phyloP scores from a whole-genome alignment of 2,888 invertebrate species.

The Ametastegia equiseti region DNA sequence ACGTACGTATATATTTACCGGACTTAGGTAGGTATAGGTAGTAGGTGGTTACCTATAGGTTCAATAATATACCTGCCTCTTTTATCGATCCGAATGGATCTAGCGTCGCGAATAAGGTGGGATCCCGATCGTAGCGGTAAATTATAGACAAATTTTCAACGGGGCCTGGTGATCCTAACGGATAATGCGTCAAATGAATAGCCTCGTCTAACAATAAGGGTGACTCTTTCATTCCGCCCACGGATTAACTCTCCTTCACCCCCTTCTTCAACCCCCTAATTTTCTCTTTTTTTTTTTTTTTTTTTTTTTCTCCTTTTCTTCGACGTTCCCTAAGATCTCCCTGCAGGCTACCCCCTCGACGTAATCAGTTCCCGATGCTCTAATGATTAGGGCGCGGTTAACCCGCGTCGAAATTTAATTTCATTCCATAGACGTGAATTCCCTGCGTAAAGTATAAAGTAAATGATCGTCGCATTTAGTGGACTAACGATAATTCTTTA shows the following conservation, averaged over 20 bases:
- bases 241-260: constrained; percentile 39
- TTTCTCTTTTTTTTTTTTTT: no score
- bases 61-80: constrained; percentile 33
- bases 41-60: not conserved
- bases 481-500: not conserved
- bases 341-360: constrained; percentile 61
- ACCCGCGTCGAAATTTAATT: not conserved
- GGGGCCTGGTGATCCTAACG: constrained; percentile 70
- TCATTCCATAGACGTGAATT: not conserved
- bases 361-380: constrained; percentile 73
- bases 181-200: constrained; percentile 73
- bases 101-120: not conserved
- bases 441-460: not conserved
- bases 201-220: constrained; percentile 67
- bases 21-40: not conserved
- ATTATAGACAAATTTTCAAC: constrained; percentile 73
- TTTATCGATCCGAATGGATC: constrained; percentile 33
- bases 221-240: constrained; percentile 64
- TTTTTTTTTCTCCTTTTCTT: no score
- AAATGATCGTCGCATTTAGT: not conserved
- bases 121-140: constrained; percentile 52
- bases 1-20: not conserved
- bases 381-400: constrained; percentile 68
- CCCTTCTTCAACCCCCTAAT: no score
- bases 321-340: constrained; percentile 16